Conservation (phyloP, 2,888 invertebrate genomes). For the Steinernema scapterisci region DNA sequence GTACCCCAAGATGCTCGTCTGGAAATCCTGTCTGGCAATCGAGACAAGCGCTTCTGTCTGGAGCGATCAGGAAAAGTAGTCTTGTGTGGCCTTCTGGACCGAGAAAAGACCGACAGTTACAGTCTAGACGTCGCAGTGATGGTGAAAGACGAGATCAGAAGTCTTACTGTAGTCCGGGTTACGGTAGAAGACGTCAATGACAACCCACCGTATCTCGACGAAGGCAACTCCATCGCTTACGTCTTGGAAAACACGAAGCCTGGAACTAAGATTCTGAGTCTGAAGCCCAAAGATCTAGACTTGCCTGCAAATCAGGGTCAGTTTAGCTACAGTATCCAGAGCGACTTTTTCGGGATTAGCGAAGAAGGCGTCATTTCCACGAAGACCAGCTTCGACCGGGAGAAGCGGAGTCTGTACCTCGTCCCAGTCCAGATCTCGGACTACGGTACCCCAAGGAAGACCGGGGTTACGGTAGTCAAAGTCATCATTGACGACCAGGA, state of each 20-base stretch:
- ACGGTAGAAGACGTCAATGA: slow-evolving; percentile 25
- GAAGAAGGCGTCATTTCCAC: slow-evolving; percentile 25
- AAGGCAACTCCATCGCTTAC: slow-evolving; percentile 4
- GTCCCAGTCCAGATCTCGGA: slow-evolving; percentile 13
- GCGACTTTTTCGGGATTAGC: background rate
- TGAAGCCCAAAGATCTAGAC: slow-evolving; percentile 8
- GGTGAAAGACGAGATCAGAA: background rate
- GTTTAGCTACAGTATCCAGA: background rate
- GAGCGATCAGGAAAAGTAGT: background rate
- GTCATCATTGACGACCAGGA: slow-evolving; percentile 16
- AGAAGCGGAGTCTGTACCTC: background rate
- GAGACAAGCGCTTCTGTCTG: background rate
- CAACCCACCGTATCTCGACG: slow-evolving; percentile 17
- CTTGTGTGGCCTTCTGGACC: slow-evolving; percentile 20
- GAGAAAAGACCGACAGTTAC: slow-evolving; percentile 1
- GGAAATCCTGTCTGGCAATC: background rate
- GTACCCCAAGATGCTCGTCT: slow-evolving; percentile 1
- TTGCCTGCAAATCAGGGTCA: slow-evolving; percentile 3
- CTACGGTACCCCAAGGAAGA: background rate
- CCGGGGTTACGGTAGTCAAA: background rate
- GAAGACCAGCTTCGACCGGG: slow-evolving; percentile 5
- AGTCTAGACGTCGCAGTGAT: background rate
- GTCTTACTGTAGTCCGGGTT: slow-evolving; percentile 13
- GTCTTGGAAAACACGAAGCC: slow-evolving; percentile 23
- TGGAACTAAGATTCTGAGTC: slow-evolving; percentile 4